Percentiles rank a stretch among this genome's conserved stretches.
These are phyloP conservation scores for Branchinecta lynchi DNA, from an alignment of 1,140 invertebrate genomes.

Conservation along the genomic window DNA sequence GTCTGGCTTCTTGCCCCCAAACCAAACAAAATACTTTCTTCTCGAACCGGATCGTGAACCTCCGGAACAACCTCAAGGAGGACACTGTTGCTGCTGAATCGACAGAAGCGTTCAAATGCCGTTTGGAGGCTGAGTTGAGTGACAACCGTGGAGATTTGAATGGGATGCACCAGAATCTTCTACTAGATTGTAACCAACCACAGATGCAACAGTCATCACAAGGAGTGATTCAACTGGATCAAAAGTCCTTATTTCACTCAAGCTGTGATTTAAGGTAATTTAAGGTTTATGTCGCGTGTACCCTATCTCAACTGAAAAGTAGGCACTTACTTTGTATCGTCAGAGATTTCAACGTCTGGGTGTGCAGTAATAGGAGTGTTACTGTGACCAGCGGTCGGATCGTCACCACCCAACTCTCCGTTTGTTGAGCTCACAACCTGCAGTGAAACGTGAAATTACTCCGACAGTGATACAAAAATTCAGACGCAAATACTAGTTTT, in stretches of 20 bases:
- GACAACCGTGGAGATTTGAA: neutral
- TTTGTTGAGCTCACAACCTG: conserved; percentile 95
- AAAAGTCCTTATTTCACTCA: too few species aligned
- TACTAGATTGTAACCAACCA: too few species aligned
- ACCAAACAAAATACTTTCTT: too few species aligned
- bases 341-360: conserved; percentile 78
- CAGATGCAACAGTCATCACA: neutral
- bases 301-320: neutral
- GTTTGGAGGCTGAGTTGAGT: too few species aligned
- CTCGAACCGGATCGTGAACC: too few species aligned
- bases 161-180: too few species aligned
- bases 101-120: too few species aligned
- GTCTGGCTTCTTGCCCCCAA: too few species aligned
- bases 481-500: neutral
- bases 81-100: too few species aligned
- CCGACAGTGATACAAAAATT: neutral
- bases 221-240: neutral
- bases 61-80: too few species aligned
- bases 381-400: conserved; percentile 86
- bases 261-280: neutral
- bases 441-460: conserved; percentile 30
- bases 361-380: conserved; percentile 87
- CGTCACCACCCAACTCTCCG: conserved; percentile 83
- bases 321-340: conserved; percentile 72
- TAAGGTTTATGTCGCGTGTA: neutral